These are phyloP conservation scores for Pachydiplax longipennis DNA, from an alignment of 2,888 invertebrate species.

Conservation along the genomic window DNA sequence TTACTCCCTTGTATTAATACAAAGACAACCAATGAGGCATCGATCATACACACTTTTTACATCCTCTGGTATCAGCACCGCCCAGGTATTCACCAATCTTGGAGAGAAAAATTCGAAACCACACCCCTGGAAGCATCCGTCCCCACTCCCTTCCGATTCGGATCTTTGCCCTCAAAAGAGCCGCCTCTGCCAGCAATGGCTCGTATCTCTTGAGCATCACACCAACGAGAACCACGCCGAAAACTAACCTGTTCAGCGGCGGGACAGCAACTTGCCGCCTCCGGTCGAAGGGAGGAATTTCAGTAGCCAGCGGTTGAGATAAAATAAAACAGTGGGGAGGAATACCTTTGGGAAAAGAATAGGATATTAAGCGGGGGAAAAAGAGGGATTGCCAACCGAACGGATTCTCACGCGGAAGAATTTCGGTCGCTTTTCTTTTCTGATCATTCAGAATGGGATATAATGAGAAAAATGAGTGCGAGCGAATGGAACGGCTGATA, in stretches of 20 bases:
- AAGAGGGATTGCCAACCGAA: background rate
- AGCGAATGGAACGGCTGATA: no score
- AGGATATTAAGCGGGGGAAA: background rate
- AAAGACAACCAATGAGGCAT: no score
- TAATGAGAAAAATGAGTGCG: no score
- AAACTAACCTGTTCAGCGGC: background rate
- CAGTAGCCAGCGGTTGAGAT: background rate
- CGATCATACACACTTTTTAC: no score
- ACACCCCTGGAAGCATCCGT: background rate
- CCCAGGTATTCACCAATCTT: no score
- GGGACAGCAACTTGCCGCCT: background rate
- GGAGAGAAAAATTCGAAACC: background rate
- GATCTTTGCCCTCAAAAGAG: background rate
- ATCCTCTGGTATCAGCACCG: no score
- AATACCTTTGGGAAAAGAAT: background rate
- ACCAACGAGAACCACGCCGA: background rate
- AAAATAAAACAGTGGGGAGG: constrained; percentile 1
- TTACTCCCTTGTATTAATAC: no score
- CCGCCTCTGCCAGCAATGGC: background rate
- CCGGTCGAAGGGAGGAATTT: background rate
- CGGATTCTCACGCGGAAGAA: background rate
- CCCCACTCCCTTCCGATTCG: background rate
- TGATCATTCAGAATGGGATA: no score
- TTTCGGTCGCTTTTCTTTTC: no score
- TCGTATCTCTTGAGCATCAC: background rate